Evolutionary conservation across 2,888 invertebrate species (phyloP).

Genomic region (Mechanitis messenoides): DNA sequence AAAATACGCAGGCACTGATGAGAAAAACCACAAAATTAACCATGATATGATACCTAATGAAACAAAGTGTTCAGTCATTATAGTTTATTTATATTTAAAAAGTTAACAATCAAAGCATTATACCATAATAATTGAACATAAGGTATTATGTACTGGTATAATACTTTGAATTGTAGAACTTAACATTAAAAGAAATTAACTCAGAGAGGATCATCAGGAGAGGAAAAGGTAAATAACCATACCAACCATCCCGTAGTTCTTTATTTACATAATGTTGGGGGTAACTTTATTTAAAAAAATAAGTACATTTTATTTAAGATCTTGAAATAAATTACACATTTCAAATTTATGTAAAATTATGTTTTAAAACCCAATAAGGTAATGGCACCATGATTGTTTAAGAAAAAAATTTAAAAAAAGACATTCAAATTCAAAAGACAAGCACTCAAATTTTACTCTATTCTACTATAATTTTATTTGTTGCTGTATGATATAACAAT

Average conservation of each 20-base stretch:
- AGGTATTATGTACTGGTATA: neutral
- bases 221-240: slow-evolving; percentile 49
- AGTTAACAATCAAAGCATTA: slow-evolving; percentile 12
- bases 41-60: slow-evolving; percentile 23
- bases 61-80: slow-evolving; percentile 30
- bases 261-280: slow-evolving; percentile 36
- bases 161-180: neutral
- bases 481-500: slow-evolving; percentile 16
- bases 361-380: slow-evolving; percentile 35
- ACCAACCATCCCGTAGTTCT: slow-evolving; percentile 37
- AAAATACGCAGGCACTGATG: slow-evolving; percentile 66
- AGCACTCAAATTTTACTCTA: slow-evolving; percentile 10
- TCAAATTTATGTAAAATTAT: slow-evolving; percentile 15
- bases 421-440: slow-evolving; percentile 24
- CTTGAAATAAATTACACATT: slow-evolving; percentile 15
- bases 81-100: slow-evolving; percentile 24
- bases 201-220: slow-evolving; percentile 34
- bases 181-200: neutral
- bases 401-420: slow-evolving; percentile 23
- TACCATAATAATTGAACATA: slow-evolving; percentile 1
- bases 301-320: slow-evolving; percentile 21
- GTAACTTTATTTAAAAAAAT: slow-evolving; percentile 22
- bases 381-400: slow-evolving; percentile 63
- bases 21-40: slow-evolving; percentile 41
- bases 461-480: neutral